Evolutionary conservation across 2,113 vertebrate genomes (phyloP).

Genomic region (Synchiropus splendidus): DNA sequence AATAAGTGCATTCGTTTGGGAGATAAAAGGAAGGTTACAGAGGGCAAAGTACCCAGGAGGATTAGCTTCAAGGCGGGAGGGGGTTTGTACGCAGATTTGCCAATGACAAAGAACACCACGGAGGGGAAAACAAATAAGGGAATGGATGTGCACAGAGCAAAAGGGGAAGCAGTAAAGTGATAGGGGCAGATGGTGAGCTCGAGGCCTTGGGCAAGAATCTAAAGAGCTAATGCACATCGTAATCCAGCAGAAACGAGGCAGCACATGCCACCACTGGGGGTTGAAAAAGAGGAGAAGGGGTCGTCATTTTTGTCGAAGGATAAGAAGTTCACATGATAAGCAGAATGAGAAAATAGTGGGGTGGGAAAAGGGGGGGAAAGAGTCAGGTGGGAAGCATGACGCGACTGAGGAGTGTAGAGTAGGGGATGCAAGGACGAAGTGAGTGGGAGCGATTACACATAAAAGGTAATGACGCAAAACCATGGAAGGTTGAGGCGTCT

Average conservation of each 20-base stretch:
- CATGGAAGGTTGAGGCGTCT: slow-evolving; percentile 34
- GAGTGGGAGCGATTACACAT: slow-evolving; percentile 57
- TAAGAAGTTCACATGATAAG: slow-evolving; percentile 37
- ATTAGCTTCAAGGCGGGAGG: slow-evolving; percentile 36
- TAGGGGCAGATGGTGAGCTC: slow-evolving; percentile 57
- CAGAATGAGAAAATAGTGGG: slow-evolving; percentile 41
- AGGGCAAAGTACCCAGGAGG: slow-evolving; percentile 25
- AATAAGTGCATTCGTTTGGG: slow-evolving; percentile 10
- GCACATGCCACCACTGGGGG: slow-evolving; percentile 30
- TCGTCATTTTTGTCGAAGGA: slow-evolving; percentile 5
- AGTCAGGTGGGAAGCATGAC: slow-evolving; percentile 52
- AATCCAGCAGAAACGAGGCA: slow-evolving; percentile 28
- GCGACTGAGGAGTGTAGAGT: too few species aligned
- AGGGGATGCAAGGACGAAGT: too few species aligned
- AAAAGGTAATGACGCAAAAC: slow-evolving; percentile 55
- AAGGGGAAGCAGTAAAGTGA: slow-evolving; percentile 32
- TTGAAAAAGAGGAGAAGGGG: not conserved
- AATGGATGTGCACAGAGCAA: slow-evolving; percentile 8
- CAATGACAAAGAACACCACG: slow-evolving; percentile 19
- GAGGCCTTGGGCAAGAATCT: slow-evolving; percentile 38
- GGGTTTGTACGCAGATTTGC: slow-evolving; percentile 48
- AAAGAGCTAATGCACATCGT: slow-evolving; percentile 45
- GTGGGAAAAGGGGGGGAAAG: slow-evolving; percentile 56
- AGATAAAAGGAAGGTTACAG: slow-evolving; percentile 24
- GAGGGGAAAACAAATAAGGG: not conserved